Evolutionary conservation across 2,888 invertebrate species (phyloP).

Genomic region (Zaprionus obscuricornis): DNA sequence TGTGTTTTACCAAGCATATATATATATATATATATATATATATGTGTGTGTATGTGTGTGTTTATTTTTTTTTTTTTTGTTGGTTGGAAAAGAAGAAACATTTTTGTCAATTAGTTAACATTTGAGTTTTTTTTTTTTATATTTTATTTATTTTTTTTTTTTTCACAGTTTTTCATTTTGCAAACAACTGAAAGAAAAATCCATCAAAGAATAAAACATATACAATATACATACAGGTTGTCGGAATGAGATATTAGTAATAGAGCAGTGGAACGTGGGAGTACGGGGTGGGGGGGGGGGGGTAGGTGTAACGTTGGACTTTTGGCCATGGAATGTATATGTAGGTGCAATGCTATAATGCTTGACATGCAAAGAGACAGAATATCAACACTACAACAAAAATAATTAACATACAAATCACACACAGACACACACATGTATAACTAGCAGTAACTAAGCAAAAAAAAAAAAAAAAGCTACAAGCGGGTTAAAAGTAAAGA

Average conservation of each 20-base stretch:
- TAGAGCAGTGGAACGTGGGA: conserved; percentile 14
- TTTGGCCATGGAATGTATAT: conserved; percentile 39
- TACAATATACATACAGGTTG: conserved; percentile 18
- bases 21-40: conserved; percentile 19
- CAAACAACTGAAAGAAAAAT: conserved; percentile 55
- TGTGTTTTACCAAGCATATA: too few relatives aligned
- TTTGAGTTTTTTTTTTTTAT: conserved; percentile 30
- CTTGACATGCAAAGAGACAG: conserved; percentile 22
- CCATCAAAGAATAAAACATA: conserved; percentile 50
- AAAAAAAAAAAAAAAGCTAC: too few relatives aligned
- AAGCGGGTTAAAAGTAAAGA: neutral
- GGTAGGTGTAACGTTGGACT: conserved; percentile 52
- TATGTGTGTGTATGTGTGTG: conserved; percentile 24
- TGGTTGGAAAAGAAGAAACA: conserved; percentile 47
- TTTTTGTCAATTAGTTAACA: conserved; percentile 67
- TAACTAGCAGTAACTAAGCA: neutral
- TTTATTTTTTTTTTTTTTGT: conserved; percentile 26
- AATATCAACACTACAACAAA: too few relatives aligned
- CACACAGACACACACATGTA: neutral
- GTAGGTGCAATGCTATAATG: too few relatives aligned
- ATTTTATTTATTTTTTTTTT: conserved; percentile 22
- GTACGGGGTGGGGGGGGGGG: neutral
- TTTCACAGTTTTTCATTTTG: conserved; percentile 3
- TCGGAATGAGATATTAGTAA: neutral
- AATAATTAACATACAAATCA: conserved; percentile 25